These are phyloP conservation scores for Probaryconus sp. DNA, from an alignment of 1,140 invertebrate species.

Conservation along the genomic window DNA sequence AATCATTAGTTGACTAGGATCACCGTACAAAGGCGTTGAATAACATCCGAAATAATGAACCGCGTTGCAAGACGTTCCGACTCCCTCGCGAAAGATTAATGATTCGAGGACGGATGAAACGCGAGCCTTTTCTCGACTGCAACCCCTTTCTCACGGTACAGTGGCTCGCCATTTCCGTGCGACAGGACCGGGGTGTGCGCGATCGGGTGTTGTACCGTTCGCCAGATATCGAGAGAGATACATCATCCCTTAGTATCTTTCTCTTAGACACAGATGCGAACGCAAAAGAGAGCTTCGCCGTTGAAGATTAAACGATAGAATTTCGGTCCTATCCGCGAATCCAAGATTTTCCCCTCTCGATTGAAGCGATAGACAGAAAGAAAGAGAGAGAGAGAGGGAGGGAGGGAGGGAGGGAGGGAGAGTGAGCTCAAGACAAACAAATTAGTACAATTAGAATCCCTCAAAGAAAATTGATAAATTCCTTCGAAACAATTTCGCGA, in stretches of 20 bases:
- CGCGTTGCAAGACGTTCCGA: constrained; percentile 54
- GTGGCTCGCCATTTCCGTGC: constrained; percentile 48
- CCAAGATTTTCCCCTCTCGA: neutral
- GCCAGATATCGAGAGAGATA: constrained; percentile 59
- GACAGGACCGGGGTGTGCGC: constrained; percentile 47
- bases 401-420: constrained; percentile 6
- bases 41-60: constrained; percentile 64
- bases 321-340: constrained; percentile 53
- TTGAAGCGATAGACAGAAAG: too few relatives aligned
- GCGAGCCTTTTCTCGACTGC: constrained; percentile 45
- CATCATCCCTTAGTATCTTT: constrained; percentile 54
- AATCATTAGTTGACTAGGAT: constrained; percentile 54
- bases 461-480: constrained; percentile 80
- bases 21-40: constrained; percentile 57
- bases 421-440: constrained; percentile 72
- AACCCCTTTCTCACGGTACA: constrained; percentile 66
- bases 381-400: too few relatives aligned
- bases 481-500: constrained; percentile 78
- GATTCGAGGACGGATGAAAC: constrained; percentile 59
- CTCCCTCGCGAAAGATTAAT: constrained; percentile 66
- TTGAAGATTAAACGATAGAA: constrained; percentile 77
- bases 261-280: constrained; percentile 39
- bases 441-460: constrained; percentile 79
- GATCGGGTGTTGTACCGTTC: constrained; percentile 47
- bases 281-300: constrained; percentile 40